phyloP scores from a whole-genome alignment of 2,797 vertebrate species.

The Chelmon rostratus region DNA sequence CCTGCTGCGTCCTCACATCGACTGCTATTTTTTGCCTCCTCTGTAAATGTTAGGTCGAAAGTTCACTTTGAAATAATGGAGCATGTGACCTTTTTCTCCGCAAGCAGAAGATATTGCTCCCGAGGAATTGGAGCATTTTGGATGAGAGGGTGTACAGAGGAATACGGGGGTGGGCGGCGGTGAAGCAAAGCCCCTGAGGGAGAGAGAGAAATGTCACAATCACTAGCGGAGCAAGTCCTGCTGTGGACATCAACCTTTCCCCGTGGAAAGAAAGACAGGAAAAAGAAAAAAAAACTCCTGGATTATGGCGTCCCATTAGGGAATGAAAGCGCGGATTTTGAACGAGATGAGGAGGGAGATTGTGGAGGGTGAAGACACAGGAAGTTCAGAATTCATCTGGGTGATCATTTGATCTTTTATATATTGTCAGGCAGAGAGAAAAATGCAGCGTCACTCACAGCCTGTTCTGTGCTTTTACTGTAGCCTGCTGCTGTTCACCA shows the following conservation, averaged over 20 bases:
- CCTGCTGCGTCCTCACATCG: conserved; percentile 66
- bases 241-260: conserved; percentile 74
- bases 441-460: conserved; percentile 28
- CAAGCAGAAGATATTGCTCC: conserved; percentile 80
- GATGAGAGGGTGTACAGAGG: conserved; percentile 69
- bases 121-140: conserved; percentile 79
- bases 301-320: conserved; percentile 44
- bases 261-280: conserved; percentile 6
- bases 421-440: conserved; percentile 24
- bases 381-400: conserved; percentile 21
- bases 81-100: conserved; percentile 85
- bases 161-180: conserved; percentile 8
- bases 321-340: conserved; percentile 10
- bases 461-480: conserved; percentile 12
- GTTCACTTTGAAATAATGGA: conserved; percentile 86
- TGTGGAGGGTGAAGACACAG: conserved; percentile 30
- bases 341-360: conserved; percentile 35
- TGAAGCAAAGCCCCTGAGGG: conserved; percentile 72
- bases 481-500: conserved; percentile 3
- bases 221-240: conserved; percentile 69
- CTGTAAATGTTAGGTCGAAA: conserved; percentile 87
- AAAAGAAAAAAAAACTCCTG: conserved; percentile 6
- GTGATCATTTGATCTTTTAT: conserved; percentile 39
- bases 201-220: conserved; percentile 85
- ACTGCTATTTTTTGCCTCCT: conserved; percentile 78